Evolutionary conservation across 2,888 invertebrate genomes (phyloP).

Genomic region (Hemaris fuciformis): DNA sequence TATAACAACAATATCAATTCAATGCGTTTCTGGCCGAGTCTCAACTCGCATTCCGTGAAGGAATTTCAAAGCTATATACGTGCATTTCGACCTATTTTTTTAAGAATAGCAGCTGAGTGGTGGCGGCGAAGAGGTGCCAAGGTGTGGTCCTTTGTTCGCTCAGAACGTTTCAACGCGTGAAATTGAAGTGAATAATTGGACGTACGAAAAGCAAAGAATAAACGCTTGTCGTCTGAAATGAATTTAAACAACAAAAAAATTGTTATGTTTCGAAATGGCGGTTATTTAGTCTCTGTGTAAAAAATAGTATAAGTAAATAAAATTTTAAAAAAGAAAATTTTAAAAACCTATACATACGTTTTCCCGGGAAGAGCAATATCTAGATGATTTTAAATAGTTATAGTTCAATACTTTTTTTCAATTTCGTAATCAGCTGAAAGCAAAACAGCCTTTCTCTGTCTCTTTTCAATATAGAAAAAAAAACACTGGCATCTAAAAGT

Average conservation of each 20-base stretch:
- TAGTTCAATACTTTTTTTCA: too few relatives aligned
- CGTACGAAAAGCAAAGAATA: neutral
- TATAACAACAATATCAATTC: neutral
- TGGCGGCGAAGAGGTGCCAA: neutral
- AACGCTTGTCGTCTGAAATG: neutral
- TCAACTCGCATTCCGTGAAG: neutral
- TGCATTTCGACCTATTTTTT: neutral
- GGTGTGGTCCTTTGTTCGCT: neutral
- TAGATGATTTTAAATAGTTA: too few relatives aligned
- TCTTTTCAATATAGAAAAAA: too few relatives aligned
- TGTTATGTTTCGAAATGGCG: neutral
- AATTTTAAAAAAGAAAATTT: too few relatives aligned
- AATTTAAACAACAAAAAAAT: neutral
- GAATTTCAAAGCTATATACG: neutral
- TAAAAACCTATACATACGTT: too few relatives aligned
- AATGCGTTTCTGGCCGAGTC: neutral
- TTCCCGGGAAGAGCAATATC: too few relatives aligned
- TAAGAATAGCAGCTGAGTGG: neutral
- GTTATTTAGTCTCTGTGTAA: too few relatives aligned
- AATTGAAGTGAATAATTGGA: neutral
- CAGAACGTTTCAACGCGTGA: neutral
- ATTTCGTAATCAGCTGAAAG: too few relatives aligned
- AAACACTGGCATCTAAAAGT: too few relatives aligned
- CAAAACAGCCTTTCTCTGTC: too few relatives aligned
- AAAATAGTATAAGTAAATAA: too few relatives aligned